A percentile compares a stretch with the other conserved stretches of the same genome.
These are phyloP conservation scores for Calephelis nemesis DNA, from an alignment of 1,140 invertebrate genomes.

Conservation along the genomic window DNA sequence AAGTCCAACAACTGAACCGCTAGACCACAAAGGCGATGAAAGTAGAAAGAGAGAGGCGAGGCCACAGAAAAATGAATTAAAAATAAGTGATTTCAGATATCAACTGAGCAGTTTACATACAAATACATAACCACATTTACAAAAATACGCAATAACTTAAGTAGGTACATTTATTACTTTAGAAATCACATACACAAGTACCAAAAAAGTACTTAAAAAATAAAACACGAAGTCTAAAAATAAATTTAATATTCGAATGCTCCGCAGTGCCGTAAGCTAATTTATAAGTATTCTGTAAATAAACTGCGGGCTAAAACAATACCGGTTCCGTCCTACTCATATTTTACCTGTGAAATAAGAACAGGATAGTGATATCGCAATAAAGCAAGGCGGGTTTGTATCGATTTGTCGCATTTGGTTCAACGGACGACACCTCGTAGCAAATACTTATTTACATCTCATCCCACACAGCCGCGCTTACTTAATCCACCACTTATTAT, in stretches of 20 bases:
- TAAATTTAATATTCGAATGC: slow-evolving; percentile 11
- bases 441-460: slow-evolving; percentile 42
- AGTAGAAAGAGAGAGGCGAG: too few relatives aligned
- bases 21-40: too few relatives aligned
- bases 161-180: too few relatives aligned
- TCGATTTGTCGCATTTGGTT: slow-evolving; percentile 56
- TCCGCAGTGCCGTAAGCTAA: slow-evolving; percentile 6
- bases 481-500: slow-evolving; percentile 38
- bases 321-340: neutral
- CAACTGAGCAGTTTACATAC: too few relatives aligned
- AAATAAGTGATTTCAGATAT: too few relatives aligned
- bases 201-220: neutral
- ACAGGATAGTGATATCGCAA: slow-evolving; percentile 24
- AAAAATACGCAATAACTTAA: too few relatives aligned
- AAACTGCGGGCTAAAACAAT: slow-evolving; percentile 3
- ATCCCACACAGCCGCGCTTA: slow-evolving; percentile 29
- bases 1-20: too few relatives aligned
- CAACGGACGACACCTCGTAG: slow-evolving; percentile 44
- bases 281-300: slow-evolving; percentile 12
- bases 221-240: neutral
- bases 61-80: too few relatives aligned
- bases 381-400: slow-evolving; percentile 32
- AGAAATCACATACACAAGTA: neutral
- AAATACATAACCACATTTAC: too few relatives aligned
- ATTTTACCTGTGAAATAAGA: slow-evolving; percentile 20